Evolutionary conservation across 2,113 vertebrate species (phyloP).

Genomic region (Gopherus evgoodei): DNA sequence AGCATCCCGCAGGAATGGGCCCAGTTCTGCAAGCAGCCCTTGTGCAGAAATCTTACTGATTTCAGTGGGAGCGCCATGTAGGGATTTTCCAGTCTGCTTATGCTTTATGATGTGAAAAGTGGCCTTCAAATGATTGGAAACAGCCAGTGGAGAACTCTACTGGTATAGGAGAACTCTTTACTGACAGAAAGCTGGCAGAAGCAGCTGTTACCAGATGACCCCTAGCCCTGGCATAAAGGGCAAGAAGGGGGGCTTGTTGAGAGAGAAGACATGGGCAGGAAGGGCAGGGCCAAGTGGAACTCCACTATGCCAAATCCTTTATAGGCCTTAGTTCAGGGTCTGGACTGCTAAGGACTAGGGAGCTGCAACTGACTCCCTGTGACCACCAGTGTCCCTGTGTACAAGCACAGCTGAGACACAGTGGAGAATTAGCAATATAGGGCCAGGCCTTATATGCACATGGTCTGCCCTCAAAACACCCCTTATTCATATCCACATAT

Average conservation of each 20-base stretch:
- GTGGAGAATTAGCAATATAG: neutral
- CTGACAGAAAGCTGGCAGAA: neutral
- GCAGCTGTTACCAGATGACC: neutral
- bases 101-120: neutral
- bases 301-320: neutral
- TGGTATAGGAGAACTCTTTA: neutral
- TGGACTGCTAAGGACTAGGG: neutral
- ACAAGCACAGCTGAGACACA: neutral
- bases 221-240: neutral
- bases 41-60: neutral
- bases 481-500: neutral
- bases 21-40: accelerated
- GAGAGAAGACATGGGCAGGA: neutral
- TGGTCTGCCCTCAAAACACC: neutral
- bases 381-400: neutral
- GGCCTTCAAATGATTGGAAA: neutral
- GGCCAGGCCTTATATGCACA: neutral
- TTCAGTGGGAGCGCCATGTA: neutral
- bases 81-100: accelerated
- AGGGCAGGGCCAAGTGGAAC: neutral
- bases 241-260: neutral
- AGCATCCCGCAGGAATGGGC: accelerated
- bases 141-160: neutral
- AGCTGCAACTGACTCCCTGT: neutral
- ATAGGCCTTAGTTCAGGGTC: neutral